phyloP scores from a whole-genome alignment of 2,113 vertebrate genomes.

The Anarrhichthys ocellatus region DNA sequence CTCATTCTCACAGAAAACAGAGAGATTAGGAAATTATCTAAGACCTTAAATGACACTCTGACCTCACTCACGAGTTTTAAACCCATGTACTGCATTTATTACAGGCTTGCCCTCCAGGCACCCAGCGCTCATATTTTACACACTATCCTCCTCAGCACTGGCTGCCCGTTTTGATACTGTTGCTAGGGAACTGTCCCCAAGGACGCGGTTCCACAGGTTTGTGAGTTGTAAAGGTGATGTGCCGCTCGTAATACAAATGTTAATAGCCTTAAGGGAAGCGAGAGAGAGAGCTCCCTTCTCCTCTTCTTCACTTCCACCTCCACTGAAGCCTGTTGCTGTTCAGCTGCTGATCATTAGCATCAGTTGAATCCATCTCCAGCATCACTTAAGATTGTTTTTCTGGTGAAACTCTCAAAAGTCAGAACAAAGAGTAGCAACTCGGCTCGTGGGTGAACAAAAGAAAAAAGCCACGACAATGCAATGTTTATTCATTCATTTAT shows the following conservation, averaged over 20 bases:
- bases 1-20: conserved; percentile 23
- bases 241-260: conserved; percentile 70
- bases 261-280: conserved; percentile 75
- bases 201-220: conserved; percentile 63
- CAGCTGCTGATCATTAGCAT: conserved; percentile 62
- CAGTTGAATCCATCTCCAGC: conserved; percentile 35
- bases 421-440: conserved; percentile 48
- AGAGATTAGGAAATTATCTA: conserved; percentile 21
- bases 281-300: conserved; percentile 16
- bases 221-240: conserved; percentile 56
- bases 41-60: conserved; percentile 47
- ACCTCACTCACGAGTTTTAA: conserved; percentile 55
- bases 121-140: conserved; percentile 57
- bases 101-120: conserved; percentile 42
- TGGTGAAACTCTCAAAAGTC: conserved; percentile 31
- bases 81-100: conserved; percentile 54
- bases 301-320: conserved; percentile 34
- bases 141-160: conserved; percentile 46
- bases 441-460: conserved; percentile 10
- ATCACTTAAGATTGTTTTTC: conserved; percentile 15
- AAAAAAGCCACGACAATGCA: conserved; percentile 23
- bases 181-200: conserved; percentile 81
- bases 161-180: conserved; percentile 73
- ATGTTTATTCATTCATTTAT: conserved; percentile 66
- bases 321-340: conserved; percentile 35